These are phyloP conservation scores for Tapirus indicus DNA, from an alignment of 2,797 vertebrate species.

Conservation along the genomic window DNA sequence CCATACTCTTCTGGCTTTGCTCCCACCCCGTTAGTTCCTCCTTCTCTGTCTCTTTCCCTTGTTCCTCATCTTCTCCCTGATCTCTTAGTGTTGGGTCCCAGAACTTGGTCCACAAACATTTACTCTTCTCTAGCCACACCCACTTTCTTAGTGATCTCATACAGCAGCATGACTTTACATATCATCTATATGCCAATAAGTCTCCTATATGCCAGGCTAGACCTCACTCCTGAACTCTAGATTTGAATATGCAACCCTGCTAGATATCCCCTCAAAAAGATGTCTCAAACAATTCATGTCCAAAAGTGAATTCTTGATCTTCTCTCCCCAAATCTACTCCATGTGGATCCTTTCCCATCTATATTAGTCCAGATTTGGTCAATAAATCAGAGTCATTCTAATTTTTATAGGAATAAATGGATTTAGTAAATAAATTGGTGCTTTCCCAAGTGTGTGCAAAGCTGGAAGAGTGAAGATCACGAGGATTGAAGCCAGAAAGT, in stretches of 20 bases:
- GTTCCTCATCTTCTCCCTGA: background rate
- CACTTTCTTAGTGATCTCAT: background rate
- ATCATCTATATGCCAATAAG: background rate
- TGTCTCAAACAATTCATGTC: background rate
- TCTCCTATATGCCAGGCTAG: background rate
- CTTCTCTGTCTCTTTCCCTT: background rate
- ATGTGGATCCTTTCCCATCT: background rate
- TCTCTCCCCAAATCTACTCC: background rate
- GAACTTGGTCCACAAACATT: background rate
- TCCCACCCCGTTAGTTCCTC: background rate
- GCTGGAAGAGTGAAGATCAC: background rate
- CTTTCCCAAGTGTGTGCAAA: background rate
- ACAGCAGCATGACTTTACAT: background rate
- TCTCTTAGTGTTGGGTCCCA: background rate
- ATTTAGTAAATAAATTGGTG: background rate
- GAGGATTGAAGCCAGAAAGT: background rate
- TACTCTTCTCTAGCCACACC: background rate
- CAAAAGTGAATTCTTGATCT: background rate
- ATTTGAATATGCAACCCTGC: background rate
- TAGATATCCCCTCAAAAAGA: background rate
- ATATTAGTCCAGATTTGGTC: background rate
- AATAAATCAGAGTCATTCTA: background rate
- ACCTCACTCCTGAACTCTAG: background rate
- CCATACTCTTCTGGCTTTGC: background rate
- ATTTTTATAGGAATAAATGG: background rate